A percentile compares a stretch with the other conserved stretches of the same genome.
These are phyloP conservation scores for Muscidifurax raptorellus DNA, from an alignment of 1,140 invertebrate genomes.

Conservation along the genomic window DNA sequence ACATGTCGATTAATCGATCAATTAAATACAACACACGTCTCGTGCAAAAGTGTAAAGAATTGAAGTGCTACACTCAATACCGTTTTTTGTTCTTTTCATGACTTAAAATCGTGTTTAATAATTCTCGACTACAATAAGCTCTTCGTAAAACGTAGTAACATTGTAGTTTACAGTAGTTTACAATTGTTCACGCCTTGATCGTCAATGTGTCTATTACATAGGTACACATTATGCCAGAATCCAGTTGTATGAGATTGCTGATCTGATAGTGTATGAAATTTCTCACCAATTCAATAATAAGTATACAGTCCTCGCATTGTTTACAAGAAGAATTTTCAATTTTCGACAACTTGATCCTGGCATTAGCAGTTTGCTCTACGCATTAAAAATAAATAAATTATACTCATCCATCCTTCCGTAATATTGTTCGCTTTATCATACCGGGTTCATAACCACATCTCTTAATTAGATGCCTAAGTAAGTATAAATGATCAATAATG, in stretches of 20 bases:
- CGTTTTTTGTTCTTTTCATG: slow-evolving; percentile 66
- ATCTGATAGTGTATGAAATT: not conserved
- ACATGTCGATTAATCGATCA: slow-evolving; percentile 68
- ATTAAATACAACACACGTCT: slow-evolving; percentile 75
- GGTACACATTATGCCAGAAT: slow-evolving; percentile 69
- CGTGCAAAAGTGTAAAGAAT: slow-evolving; percentile 77
- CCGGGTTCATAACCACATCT: slow-evolving; percentile 60
- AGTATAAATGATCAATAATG: slow-evolving; percentile 68
- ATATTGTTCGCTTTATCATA: slow-evolving; percentile 51
- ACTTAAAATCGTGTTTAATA: slow-evolving; percentile 73
- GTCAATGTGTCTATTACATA: slow-evolving; percentile 70
- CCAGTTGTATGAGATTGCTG: slow-evolving; percentile 56
- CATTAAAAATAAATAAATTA: slow-evolving; percentile 61
- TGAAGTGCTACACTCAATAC: slow-evolving; percentile 69
- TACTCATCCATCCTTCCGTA: slow-evolving; percentile 48
- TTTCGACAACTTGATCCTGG: slow-evolving; percentile 46
- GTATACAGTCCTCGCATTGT: not conserved
- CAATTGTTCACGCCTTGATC: slow-evolving; percentile 70
- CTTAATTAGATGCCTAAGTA: slow-evolving; percentile 60
- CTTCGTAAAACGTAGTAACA: slow-evolving; percentile 77
- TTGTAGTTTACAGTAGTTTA: slow-evolving; percentile 76
- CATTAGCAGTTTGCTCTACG: slow-evolving; percentile 48
- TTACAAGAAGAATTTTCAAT: not conserved
- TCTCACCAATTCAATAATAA: not conserved
- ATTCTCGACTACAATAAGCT: slow-evolving; percentile 76